Base-by-base conservation (phyloP, 2,113 vertebrate species). In the Campylomormyrus tamandua region DNA sequence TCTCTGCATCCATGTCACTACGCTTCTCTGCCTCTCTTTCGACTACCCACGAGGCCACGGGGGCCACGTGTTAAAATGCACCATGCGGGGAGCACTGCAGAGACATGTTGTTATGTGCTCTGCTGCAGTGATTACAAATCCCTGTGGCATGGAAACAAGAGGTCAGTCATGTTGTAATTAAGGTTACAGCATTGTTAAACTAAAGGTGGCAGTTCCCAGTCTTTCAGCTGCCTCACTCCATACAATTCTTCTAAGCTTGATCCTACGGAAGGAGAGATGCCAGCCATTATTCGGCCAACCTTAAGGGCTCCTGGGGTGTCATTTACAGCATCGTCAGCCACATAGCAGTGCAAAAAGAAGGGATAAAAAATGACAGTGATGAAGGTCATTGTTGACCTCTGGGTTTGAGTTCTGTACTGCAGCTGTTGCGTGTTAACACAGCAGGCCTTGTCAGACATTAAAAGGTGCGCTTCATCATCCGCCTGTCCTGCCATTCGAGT, bases 371-470 rank as follows among this genome's bases (percentile, higher is more conserved):
- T 90, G 87, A 46, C 31, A 52, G 84, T 89, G 39, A 91, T 93
- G 90, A 94, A 96, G 96, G 95, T 94, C 90, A 90, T 91, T 92
- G 90, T 91, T 94, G 94, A 95, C 95, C 95, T 94, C 93, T 94
- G 94, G 94, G 93, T 90, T 91, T 90, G 85, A 89, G 89, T 92
- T 77, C 89, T 95, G 91, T 90, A 92, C 90, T 94, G 94, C 92
- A 92, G 94, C 95, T 96, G 94, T 94, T 94, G 93, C 93, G 62
- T 58, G 90, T 50, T 92, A 48, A 88, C 92, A 94, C 88, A 87
- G 87, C 91, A 91, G 92, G 92, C 94, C 94, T 50, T 94, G 94
- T 94, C 94, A 92, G 93, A 94, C 70, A 90, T 90, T 91, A 93
- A 94, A 94, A 95, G 93, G 93, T 91, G 91, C 89, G 91, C 77